These are phyloP conservation scores for Mya arenaria DNA, from an alignment of 1,140 invertebrate species.

Conservation along the genomic window DNA sequence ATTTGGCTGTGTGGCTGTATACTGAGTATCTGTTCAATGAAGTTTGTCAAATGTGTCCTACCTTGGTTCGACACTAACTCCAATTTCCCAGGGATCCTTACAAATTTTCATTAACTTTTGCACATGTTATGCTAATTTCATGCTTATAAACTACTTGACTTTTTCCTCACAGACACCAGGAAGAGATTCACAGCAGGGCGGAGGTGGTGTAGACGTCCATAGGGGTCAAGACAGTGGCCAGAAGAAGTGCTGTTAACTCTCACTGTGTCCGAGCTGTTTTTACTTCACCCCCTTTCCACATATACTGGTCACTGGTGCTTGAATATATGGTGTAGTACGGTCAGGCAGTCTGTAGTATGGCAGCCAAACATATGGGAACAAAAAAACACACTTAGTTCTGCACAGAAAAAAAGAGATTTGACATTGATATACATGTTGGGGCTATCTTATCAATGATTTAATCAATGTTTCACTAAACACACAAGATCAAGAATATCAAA, in stretches of 20 bases:
- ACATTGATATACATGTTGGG: no score
- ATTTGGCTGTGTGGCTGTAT: neutral
- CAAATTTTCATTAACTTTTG: neutral
- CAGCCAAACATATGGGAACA: no score
- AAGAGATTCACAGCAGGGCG: conserved; percentile 63
- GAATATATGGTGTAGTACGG: no score
- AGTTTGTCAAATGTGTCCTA: neutral
- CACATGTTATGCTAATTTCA: neutral
- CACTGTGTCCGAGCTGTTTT: no score
- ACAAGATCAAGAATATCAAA: no score
- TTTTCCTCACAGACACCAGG: conserved; percentile 71
- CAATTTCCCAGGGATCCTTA: neutral
- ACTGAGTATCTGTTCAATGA: neutral
- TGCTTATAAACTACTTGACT: neutral
- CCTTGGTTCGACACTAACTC: neutral
- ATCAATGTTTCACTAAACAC: no score
- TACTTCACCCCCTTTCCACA: no score
- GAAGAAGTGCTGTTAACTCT: conserved; percentile 68
- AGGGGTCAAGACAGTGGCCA: conserved; percentile 59
- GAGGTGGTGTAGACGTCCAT: conserved; percentile 68
- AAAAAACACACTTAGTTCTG: no score
- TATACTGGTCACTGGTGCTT: no score
- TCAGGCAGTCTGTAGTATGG: no score
- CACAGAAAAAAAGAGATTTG: no score
- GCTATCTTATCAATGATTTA: no score